phyloP scores from a whole-genome alignment of 2,113 vertebrate species.

The Tinamus guttatus region DNA sequence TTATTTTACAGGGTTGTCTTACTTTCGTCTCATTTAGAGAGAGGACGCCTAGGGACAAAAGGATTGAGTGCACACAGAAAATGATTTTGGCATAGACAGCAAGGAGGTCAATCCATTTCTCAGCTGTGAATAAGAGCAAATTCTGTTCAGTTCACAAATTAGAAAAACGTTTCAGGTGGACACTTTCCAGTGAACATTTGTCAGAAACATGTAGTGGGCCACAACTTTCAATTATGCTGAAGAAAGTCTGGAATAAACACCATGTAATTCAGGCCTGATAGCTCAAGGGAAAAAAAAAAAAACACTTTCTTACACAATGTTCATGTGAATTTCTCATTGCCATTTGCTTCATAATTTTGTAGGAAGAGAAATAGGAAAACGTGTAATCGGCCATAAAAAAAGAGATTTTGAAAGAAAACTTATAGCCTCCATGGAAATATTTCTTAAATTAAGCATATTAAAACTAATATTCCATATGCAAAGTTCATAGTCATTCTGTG shows the following conservation, averaged over 20 bases:
- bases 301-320: neutral
- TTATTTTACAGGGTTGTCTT: neutral
- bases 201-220: neutral
- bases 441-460: neutral
- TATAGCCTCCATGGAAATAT: neutral
- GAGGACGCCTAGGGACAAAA: neutral
- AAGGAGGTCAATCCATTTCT: neutral
- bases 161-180: conserved; percentile 1
- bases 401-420: neutral
- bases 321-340: neutral
- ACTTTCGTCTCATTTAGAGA: neutral
- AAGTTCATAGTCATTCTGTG: neutral
- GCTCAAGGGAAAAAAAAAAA: too few relatives aligned
- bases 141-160: neutral
- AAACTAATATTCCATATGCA: neutral
- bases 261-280: neutral
- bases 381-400: neutral
- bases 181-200: neutral
- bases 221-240: neutral
- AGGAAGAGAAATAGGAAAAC: neutral
- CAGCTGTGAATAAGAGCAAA: neutral
- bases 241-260: neutral
- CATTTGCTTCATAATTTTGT: neutral
- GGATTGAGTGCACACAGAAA: neutral
- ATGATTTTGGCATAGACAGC: neutral